phyloP scores from a whole-genome alignment of 2,888 invertebrate species.

The Junonia oenone region DNA sequence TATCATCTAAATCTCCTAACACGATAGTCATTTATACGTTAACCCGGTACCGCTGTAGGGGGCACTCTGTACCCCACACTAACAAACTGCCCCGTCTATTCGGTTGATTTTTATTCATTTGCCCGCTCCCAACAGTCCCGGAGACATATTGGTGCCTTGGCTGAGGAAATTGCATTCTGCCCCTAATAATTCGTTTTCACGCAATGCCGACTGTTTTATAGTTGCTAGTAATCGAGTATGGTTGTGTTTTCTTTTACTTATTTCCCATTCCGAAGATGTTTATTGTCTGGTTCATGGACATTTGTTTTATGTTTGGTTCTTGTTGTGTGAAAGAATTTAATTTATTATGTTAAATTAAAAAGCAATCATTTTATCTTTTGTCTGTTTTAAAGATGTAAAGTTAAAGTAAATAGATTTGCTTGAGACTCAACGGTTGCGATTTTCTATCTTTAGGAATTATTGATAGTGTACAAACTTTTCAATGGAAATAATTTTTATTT shows the following conservation, averaged over 20 bases:
- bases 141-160: slow-evolving; percentile 54
- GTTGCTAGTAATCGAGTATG: slow-evolving; percentile 5
- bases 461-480: too few relatives aligned
- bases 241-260: not conserved
- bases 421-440: too few relatives aligned
- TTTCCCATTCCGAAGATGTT: not conserved
- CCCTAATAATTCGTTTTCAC: slow-evolving; percentile 48
- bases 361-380: too few relatives aligned
- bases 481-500: too few relatives aligned
- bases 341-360: too few relatives aligned
- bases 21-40: slow-evolving; percentile 7
- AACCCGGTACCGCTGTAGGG: slow-evolving; percentile 11
- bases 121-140: slow-evolving; percentile 31
- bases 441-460: too few relatives aligned
- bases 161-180: slow-evolving; percentile 50
- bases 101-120: slow-evolving; percentile 45
- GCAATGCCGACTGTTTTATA: slow-evolving; percentile 34
- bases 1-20: not conserved
- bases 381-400: too few relatives aligned
- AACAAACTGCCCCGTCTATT: slow-evolving; percentile 35
- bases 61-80: slow-evolving; percentile 18
- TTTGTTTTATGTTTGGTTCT: not conserved
- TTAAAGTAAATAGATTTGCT: too few relatives aligned
- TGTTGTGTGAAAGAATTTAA: not conserved
- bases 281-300: not conserved